phyloP scores from a whole-genome alignment of 1,140 invertebrate genomes.

The Drosophila quadrilineata region DNA sequence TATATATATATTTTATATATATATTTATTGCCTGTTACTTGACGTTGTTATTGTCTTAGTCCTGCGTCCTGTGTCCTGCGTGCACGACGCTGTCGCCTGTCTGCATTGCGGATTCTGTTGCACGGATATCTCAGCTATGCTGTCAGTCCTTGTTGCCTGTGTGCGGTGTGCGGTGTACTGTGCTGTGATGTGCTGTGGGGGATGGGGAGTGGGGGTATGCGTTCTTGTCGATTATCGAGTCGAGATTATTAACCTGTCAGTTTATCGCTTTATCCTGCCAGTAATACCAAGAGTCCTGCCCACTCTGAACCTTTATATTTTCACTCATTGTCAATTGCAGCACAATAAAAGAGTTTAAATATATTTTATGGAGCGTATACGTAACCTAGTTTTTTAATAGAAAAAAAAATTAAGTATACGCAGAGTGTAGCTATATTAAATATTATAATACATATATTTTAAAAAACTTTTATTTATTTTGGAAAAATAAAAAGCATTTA shows the following conservation, averaged over 20 bases:
- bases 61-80: conserved; percentile 7
- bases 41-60: conserved; percentile 33
- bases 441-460: too few relatives aligned
- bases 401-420: too few relatives aligned
- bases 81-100: neutral
- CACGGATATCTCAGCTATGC: conserved; percentile 40
- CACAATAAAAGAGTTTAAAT: conserved; percentile 16
- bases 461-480: too few relatives aligned
- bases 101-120: too few relatives aligned
- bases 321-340: conserved; percentile 1
- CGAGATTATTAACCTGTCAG: conserved; percentile 79
- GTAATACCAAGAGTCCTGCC: conserved; percentile 29
- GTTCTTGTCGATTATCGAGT: conserved; percentile 79
- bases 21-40: conserved; percentile 3
- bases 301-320: conserved; percentile 25
- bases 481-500: too few relatives aligned
- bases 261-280: conserved; percentile 69
- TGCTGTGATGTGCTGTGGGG: too few relatives aligned
- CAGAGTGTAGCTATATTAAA: too few relatives aligned
- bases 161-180: conserved; percentile 4
- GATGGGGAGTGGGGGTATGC: too few relatives aligned
- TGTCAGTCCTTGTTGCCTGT: conserved; percentile 52
- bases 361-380: too few relatives aligned
- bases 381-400: too few relatives aligned
- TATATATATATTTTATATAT: conserved; percentile 29